These are phyloP conservation scores for Schmidtea mediterranea DNA, from an alignment of 1,140 invertebrate species.

Conservation along the genomic window DNA sequence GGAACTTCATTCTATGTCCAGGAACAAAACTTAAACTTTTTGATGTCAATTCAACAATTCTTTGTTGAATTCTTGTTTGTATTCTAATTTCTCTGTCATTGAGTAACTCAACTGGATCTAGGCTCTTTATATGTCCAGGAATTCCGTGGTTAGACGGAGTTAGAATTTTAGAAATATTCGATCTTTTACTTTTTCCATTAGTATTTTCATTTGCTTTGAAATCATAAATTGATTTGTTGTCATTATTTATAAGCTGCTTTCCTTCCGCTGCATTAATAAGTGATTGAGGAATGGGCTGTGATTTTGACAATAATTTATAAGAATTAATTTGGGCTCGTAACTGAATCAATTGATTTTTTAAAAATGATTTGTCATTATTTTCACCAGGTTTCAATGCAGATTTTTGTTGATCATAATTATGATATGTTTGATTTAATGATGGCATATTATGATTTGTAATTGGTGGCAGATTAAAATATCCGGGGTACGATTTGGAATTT, in stretches of 20 bases:
- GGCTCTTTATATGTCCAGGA: conserved; percentile 29
- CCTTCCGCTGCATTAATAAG: conserved; percentile 38
- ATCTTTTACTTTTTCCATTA: not conserved
- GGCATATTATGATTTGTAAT: no score
- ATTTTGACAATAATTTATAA: conserved; percentile 60
- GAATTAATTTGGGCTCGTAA: conserved; percentile 74
- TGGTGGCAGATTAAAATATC: no score
- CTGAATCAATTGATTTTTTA: conserved; percentile 42
- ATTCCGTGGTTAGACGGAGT: not conserved
- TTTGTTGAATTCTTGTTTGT: conserved; percentile 22
- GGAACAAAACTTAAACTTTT: conserved; percentile 65
- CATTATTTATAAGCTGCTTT: conserved; percentile 18
- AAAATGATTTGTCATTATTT: no score
- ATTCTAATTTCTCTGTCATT: conserved; percentile 66
- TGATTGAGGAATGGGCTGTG: conserved; percentile 54
- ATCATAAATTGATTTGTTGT: not conserved
- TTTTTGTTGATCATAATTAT: no score
- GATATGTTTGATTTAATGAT: no score
- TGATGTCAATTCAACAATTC: conserved; percentile 26
- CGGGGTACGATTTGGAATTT: no score
- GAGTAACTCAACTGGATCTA: conserved; percentile 67
- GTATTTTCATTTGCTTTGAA: not conserved
- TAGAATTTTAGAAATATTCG: not conserved
- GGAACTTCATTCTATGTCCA: conserved; percentile 61
- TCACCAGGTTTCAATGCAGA: no score